These are phyloP conservation scores for Petrocephalus microphthalmus DNA, from an alignment of 2,113 vertebrate species.

Conservation along the genomic window DNA sequence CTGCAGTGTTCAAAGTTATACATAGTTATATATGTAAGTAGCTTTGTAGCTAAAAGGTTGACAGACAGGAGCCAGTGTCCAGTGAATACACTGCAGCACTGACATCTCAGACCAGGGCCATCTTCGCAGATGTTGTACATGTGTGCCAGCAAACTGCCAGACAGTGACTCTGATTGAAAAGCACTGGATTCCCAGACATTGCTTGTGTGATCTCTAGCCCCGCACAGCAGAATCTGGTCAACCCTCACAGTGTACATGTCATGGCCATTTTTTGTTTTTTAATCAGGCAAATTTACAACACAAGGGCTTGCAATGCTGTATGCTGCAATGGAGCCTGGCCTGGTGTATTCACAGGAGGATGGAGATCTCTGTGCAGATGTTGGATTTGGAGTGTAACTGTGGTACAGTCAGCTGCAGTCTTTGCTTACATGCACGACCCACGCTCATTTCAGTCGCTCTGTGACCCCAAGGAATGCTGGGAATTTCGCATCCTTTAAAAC, in stretches of 20 bases:
- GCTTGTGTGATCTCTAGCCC: background rate
- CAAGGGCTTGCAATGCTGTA: no score
- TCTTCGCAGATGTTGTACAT: background rate
- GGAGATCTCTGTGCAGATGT: background rate
- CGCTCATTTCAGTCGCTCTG: background rate
- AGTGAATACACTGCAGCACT: background rate
- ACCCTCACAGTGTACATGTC: background rate
- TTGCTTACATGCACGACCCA: no score
- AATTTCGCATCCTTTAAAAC: background rate
- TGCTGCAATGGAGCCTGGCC: background rate
- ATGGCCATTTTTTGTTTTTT: background rate
- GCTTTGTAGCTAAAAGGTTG: background rate
- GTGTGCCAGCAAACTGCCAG: background rate
- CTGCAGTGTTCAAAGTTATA: background rate
- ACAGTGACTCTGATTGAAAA: background rate
- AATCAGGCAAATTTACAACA: background rate
- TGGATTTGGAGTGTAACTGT: background rate
- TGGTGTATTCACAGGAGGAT: background rate
- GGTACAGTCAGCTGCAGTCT: background rate
- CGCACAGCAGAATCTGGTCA: background rate
- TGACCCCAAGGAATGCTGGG: no score
- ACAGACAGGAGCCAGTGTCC: background rate
- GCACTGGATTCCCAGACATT: background rate
- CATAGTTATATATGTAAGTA: background rate
- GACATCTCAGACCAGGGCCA: background rate